These are phyloP conservation scores for Sturnira hondurensis DNA, from an alignment of 2,113 vertebrate species.

Conservation along the genomic window DNA sequence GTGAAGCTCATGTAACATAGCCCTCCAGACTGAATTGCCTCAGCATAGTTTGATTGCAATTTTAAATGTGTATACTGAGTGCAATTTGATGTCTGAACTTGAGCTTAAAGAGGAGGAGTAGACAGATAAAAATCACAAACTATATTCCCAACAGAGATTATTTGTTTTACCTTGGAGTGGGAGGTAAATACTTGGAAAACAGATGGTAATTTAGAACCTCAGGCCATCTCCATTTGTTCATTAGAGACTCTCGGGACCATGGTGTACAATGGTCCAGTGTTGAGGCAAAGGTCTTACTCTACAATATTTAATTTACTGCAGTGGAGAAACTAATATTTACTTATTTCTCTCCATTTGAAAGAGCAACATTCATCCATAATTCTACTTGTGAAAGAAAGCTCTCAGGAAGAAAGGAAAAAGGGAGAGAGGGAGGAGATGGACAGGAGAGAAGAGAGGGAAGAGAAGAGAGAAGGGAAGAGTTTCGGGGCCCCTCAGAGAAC, in stretches of 20 bases:
- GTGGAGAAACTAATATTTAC: background rate
- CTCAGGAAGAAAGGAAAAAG: background rate
- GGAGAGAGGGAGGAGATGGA: background rate
- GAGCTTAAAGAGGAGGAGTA: background rate
- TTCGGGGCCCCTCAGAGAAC: background rate
- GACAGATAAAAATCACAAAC: background rate
- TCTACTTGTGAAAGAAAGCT: background rate
- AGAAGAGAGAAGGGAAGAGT: background rate
- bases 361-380: background rate
- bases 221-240: background rate
- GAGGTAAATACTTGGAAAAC: background rate
- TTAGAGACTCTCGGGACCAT: background rate
- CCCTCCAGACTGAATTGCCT: background rate
- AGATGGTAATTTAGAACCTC: background rate
- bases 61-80: background rate
- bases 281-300: background rate
- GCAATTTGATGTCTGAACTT: background rate
- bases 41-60: background rate
- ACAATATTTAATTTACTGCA: background rate
- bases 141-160: background rate
- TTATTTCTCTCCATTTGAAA: background rate
- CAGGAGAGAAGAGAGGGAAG: background rate
- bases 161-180: background rate
- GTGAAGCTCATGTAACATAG: background rate
- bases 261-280: background rate